Evolutionary conservation across 2,888 invertebrate species (phyloP).

Genomic region (Drosophila aldrichi): DNA sequence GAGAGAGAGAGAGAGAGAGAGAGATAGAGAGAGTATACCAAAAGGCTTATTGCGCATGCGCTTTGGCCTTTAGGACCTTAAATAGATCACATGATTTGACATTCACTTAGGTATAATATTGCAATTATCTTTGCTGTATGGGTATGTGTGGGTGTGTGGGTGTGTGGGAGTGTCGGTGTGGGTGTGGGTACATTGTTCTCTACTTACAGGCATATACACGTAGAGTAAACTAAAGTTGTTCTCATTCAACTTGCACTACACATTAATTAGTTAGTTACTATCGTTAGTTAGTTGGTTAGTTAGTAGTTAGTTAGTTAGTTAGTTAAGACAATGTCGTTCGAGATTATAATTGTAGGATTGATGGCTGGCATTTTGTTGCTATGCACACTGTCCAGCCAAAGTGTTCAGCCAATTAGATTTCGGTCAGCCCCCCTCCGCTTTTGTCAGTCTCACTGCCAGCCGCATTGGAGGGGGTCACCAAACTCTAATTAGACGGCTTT

Average conservation of each 20-base stretch:
- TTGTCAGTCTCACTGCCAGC: slow-evolving; percentile 70
- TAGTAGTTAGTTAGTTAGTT: slow-evolving; percentile 14
- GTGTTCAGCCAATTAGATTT: slow-evolving; percentile 79
- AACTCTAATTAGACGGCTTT: slow-evolving; percentile 85
- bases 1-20: slow-evolving; percentile 23
- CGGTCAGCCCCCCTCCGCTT: slow-evolving; percentile 79
- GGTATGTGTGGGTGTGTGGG: slow-evolving; percentile 20
- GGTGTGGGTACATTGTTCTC: slow-evolving; percentile 23
- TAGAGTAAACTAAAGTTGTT: slow-evolving; percentile 44
- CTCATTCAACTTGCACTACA: slow-evolving; percentile 28
- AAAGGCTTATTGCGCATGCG: slow-evolving; percentile 61
- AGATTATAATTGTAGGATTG: slow-evolving; percentile 25
- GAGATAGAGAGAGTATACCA: slow-evolving; percentile 45
- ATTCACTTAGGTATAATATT: slow-evolving; percentile 82
- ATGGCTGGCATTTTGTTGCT: slow-evolving; percentile 33
- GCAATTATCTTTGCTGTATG: slow-evolving; percentile 65
- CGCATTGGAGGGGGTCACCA: slow-evolving; percentile 73
- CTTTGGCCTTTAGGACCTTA: slow-evolving; percentile 79
- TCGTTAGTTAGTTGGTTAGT: slow-evolving; percentile 4
- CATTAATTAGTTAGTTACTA: slow-evolving; percentile 31
- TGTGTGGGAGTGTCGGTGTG: slow-evolving; percentile 14
- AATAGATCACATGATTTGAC: slow-evolving; percentile 85
- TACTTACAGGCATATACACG: slow-evolving; percentile 56
- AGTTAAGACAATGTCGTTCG: slow-evolving; percentile 14
- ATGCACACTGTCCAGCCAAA: slow-evolving; percentile 26